Evolutionary conservation across 2,113 vertebrate species (phyloP).

Genomic region (Leucosticte australis): DNA sequence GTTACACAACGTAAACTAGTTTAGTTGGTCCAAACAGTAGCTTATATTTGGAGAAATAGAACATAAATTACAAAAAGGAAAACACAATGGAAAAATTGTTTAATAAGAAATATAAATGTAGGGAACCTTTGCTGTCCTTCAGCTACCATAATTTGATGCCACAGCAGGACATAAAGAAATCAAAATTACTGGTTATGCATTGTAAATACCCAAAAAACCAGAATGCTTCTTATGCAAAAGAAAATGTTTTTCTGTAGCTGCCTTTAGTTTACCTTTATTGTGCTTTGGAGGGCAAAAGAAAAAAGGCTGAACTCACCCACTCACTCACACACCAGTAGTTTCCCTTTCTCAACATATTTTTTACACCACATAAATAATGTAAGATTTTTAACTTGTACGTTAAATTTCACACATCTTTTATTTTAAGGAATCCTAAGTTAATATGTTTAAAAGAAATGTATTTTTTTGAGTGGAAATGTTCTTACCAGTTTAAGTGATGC

Average conservation of each 20-base stretch:
- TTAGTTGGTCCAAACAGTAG: background rate
- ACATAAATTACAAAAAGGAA: background rate
- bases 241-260: background rate
- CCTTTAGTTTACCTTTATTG: background rate
- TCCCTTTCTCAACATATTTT: background rate
- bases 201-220: background rate
- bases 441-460: background rate
- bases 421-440: background rate
- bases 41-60: background rate
- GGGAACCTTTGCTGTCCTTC: background rate
- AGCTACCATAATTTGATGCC: background rate
- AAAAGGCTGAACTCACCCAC: background rate
- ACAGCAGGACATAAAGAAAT: background rate
- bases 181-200: background rate
- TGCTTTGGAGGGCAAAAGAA: background rate
- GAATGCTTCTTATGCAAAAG: background rate
- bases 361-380: background rate
- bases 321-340: background rate
- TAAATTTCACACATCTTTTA: background rate
- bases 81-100: background rate
- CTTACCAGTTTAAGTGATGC: background rate
- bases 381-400: background rate
- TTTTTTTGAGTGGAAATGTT: background rate
- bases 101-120: background rate
- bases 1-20: background rate